Conservation (phyloP, 2,113 vertebrate genomes). For the Eurystomus gularis region DNA sequence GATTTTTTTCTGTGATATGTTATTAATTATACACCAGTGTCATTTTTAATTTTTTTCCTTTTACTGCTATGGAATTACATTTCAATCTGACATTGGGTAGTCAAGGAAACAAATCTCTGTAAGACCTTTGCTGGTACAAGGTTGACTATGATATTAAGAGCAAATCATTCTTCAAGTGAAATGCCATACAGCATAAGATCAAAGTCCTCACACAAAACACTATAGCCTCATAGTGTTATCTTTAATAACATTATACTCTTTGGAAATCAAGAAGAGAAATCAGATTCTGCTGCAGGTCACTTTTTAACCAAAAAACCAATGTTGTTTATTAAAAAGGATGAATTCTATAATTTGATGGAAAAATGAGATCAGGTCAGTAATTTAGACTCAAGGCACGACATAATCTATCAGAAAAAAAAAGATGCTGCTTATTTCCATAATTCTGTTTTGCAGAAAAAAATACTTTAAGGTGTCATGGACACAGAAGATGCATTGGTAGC, state of each 20-base stretch:
- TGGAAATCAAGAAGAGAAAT: background rate
- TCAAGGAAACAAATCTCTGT: constrained; percentile 44
- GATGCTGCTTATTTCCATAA: background rate
- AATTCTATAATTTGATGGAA: background rate
- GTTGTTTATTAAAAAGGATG: background rate
- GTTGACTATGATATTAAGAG: background rate
- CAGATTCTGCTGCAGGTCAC: background rate
- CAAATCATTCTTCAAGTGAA: constrained; percentile 11
- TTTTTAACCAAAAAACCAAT: background rate
- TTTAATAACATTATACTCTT: background rate
- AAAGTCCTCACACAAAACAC: background rate
- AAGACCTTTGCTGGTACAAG: background rate
- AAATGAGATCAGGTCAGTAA: background rate
- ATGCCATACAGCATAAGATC: background rate
- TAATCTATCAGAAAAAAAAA: background rate
- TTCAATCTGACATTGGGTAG: background rate
- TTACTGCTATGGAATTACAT: background rate
- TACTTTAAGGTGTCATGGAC: background rate
- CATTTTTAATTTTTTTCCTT: background rate
- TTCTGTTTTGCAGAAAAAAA: background rate
- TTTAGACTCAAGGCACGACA: background rate
- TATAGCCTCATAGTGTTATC: background rate
- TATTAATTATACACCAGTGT: constrained; percentile 14
- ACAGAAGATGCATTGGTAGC: background rate
- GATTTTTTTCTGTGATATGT: background rate